Base-by-base conservation (phyloP, 2,113 vertebrate species). In the Miniopterus natalensis region DNA sequence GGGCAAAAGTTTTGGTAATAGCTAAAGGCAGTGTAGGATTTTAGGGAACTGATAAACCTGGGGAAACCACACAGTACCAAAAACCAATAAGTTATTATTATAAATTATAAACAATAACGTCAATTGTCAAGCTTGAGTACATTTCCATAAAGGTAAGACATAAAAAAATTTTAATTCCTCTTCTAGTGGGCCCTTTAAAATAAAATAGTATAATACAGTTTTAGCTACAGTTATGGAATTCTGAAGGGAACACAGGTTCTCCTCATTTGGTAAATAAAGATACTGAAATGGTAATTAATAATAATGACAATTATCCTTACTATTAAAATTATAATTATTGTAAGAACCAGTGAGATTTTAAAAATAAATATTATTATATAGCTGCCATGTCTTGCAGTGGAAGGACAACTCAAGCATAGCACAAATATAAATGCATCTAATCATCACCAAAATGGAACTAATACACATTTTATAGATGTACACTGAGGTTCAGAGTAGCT, bases 161-260 rank as follows among this genome's bases (percentile, higher is more conserved):
- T 45, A 65, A 80, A 89, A 89, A 78, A 29, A 88, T n/a, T 27
- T 74, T 49, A 80, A 89, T 75, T 92, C 13, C 40, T 65, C 42
- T 81, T 83, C 1, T 29, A 78, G 14, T 51, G 17, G 27, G 15
- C 8, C 86, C 12, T 83, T 83, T 36, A 79, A 79, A 92, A 94
- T 53, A 89, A 95, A 63, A 88, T 31, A 73, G 14, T 61, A 23
- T 12, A 85, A 90, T 78, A 61, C 7, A 70, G 6, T 59, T 93
- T 89, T 75, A 71, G 8, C 40, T 42, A 79, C 8, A 85, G 21
- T 79, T 74, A 84, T 36, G 14, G 15, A 86, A 89, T 91, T 92
- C 42, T 74, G 65, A 86, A 88, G 27, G 2, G 6, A 80, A 91
- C 4, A 91, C 0, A 88, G 0, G 31, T 15, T 61, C 6, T 36